These are phyloP conservation scores for Protobothrops mucrosquamatus DNA, from an alignment of 2,113 vertebrate species.

Conservation along the genomic window DNA sequence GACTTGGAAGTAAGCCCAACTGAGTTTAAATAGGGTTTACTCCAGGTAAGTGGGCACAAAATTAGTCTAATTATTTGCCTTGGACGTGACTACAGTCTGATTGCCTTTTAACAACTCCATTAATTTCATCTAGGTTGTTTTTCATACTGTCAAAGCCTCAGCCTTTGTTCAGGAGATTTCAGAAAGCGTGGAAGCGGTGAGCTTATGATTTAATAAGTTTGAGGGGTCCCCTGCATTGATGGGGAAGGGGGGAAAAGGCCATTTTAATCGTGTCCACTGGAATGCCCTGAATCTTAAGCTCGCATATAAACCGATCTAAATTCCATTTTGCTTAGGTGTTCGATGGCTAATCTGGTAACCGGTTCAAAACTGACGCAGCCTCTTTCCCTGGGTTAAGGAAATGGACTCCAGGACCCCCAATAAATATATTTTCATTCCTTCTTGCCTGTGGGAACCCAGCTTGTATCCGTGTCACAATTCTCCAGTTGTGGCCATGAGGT, in stretches of 20 bases:
- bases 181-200: neutral
- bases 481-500: neutral
- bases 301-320: neutral
- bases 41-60: too few species aligned
- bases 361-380: neutral
- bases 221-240: neutral
- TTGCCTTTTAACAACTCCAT: neutral
- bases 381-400: neutral
- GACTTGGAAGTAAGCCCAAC: neutral
- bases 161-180: neutral
- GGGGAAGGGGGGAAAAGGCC: neutral
- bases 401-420: neutral
- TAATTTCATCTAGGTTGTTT: neutral
- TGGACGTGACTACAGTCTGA: neutral
- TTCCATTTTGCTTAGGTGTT: neutral
- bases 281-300: neutral
- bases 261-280: neutral
- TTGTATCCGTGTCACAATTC: neutral
- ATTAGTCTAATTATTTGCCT: neutral
- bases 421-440: neutral
- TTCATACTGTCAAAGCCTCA: neutral
- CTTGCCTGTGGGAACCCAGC: neutral
- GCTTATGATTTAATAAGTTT: neutral
- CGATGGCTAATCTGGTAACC: neutral
- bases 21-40: neutral